Evolutionary conservation across 2,888 invertebrate genomes (phyloP), one percentile per base, ranked within the genome.

Genomic region (Pheosia tremula): DNA sequence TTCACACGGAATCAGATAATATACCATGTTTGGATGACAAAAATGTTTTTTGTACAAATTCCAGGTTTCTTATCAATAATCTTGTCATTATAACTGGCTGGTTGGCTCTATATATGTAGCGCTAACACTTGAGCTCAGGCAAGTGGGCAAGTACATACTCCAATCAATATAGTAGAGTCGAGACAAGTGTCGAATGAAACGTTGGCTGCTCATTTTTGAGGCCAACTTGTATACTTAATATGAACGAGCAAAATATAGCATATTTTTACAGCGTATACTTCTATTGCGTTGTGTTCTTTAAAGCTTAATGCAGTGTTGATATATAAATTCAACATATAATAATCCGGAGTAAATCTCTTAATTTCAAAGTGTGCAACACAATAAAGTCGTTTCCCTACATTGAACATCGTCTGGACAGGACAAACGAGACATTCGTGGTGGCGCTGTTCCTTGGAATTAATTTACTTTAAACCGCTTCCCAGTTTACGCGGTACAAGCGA

Each of bases 401-500:
- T 37, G 11, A 54, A 56, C 56, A 41, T 41, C 1, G 56, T 13
- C 8, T 13, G 38, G 49, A 60, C 53, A 59, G 43, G 13, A 57
- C 45, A 57, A 57, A 56, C n/a, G 41, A 43, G 55, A 59, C 9
- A 24, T n/a, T 39, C 58, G 41, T 37, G 54, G 56, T 60, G 24
- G 24, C 24, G 24, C 58, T 50, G 24, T 13, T 49, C 43, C 56
- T 24, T 38, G 59, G 60, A 76, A 77, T 79, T 76, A 77, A 77
- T 75, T 74, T 67, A 66, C 65, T 69, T 77, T 74, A 66, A 70
- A 73, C 67, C 64, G 69, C 72, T 74, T 67, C 66, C 63, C 69
- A 74, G 70, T 72, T 67, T 74, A 66, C 69, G 66, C 65, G 53
- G 67, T 69, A 68, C 64, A 61, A 74, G 72, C 73, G 68, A 69